Evolutionary conservation across 2,888 invertebrate genomes (phyloP).

Genomic region (Quadroppia sp.): DNA sequence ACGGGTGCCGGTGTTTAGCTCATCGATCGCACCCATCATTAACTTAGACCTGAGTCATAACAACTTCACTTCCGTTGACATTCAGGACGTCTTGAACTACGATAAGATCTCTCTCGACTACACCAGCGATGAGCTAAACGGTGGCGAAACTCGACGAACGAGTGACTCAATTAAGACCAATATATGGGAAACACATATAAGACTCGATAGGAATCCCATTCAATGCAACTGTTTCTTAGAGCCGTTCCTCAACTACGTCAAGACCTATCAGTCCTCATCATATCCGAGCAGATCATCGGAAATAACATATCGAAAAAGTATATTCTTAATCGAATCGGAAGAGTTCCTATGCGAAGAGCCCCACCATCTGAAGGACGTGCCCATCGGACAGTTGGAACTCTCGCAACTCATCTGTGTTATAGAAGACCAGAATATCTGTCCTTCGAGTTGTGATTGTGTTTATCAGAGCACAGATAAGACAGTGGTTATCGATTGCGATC

Average conservation of each 20-base stretch:
- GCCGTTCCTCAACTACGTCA: constrained; percentile 43
- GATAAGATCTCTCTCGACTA: constrained; percentile 31
- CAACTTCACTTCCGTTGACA: constrained; percentile 38
- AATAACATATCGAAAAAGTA: constrained; percentile 33
- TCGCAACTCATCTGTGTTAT: constrained; percentile 40
- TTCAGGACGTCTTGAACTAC: constrained; percentile 33
- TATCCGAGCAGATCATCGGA: constrained; percentile 11
- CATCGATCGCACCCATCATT: constrained; percentile 39
- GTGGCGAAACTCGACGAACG: constrained; percentile 6
- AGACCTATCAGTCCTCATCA: background rate
- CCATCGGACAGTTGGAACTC: constrained; percentile 23
- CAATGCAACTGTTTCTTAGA: constrained; percentile 43
- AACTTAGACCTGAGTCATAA: constrained; percentile 41
- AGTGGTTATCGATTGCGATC: constrained; percentile 42
- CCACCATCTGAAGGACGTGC: background rate
- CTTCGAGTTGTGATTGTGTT: constrained; percentile 40
- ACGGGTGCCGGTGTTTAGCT: constrained; percentile 40
- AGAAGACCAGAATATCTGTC: constrained; percentile 41
- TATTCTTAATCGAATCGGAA: constrained; percentile 37
- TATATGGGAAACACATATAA: constrained; percentile 37
- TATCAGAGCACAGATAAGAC: constrained; percentile 38
- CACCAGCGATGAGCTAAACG: background rate
- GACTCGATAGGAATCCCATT: constrained; percentile 42
- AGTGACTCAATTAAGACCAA: constrained; percentile 32
- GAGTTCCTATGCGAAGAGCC: constrained; percentile 40